Conservation (phyloP, 2,797 vertebrate species). For the Philypnodon macrostomus region DNA sequence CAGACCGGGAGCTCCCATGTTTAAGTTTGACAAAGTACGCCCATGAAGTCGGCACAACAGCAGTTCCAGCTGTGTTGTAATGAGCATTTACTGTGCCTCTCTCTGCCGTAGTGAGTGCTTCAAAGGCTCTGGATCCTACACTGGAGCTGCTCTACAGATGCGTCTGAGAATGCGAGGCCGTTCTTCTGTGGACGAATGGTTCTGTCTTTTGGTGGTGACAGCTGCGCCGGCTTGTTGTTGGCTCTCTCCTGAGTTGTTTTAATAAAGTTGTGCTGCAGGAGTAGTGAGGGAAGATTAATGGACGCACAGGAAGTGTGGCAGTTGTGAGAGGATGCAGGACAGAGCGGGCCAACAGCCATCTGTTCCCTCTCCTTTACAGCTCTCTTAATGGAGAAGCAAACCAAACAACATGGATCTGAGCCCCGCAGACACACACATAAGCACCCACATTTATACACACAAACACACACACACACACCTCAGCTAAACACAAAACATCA, state of each 20-base stretch:
- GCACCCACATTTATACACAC: slow-evolving; percentile 18
- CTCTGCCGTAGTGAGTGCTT: slow-evolving; percentile 63
- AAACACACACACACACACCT: slow-evolving; percentile 36
- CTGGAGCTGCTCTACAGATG: slow-evolving; percentile 84
- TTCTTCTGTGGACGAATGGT: slow-evolving; percentile 80
- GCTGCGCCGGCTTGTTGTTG: slow-evolving; percentile 87
- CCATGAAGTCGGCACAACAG: slow-evolving; percentile 61
- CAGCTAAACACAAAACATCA: slow-evolving; percentile 75
- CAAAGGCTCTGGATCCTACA: slow-evolving; percentile 82
- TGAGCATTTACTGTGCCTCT: slow-evolving; percentile 73
- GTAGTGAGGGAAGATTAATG: slow-evolving; percentile 98
- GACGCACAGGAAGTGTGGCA: slow-evolving; percentile 91
- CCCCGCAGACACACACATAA: slow-evolving; percentile 71
- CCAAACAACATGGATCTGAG: slow-evolving; percentile 87
- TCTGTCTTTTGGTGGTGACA: slow-evolving; percentile 91
- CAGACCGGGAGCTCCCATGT: slow-evolving; percentile 59
- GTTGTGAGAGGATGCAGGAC: slow-evolving; percentile 90
- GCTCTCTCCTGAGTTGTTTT: slow-evolving; percentile 83
- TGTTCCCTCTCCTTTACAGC: slow-evolving; percentile 92
- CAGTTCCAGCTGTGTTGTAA: slow-evolving; percentile 73
- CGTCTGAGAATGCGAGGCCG: slow-evolving; percentile 81
- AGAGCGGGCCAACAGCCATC: slow-evolving; percentile 92
- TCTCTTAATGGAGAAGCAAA: slow-evolving; percentile 89
- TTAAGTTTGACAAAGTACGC: slow-evolving; percentile 64
- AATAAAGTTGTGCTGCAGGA: slow-evolving; percentile 96